Base-by-base conservation (phyloP, 2,888 invertebrate genomes). In the Morpho helenor region DNA sequence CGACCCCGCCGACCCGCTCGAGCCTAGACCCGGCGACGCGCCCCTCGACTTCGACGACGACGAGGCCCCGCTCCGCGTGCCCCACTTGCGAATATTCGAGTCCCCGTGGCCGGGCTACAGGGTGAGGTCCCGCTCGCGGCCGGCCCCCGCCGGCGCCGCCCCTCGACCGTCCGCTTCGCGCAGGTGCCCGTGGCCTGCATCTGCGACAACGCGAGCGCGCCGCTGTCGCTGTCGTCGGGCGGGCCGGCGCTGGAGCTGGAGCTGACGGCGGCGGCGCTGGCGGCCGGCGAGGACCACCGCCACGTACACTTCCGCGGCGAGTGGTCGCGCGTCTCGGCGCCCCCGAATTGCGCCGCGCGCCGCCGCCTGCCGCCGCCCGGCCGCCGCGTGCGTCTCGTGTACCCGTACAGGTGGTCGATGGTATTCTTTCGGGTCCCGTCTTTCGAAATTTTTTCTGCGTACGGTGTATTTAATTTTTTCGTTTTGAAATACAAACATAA, bases 251-350 rank as follows among this genome's bases (percentile, higher is more conserved):
- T 97, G 73, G 96, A 96, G 84, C 84, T 97, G 59, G 94, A 93
- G 68, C 95, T 96, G 79, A 92, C 93, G 70, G 93, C 96, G 62
- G 93, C 93, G 63, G 91, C 93, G 56, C 93, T 97, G 87, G 92
- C 93, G 70, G 93, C 96, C 55, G 93, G 93, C 52, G 96, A 97
- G 82, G 96, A 97, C 82, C 96, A 95, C 77, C 93, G 95, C 41
- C 94, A 95, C 73, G 91, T 97, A 55, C 95, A 94, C 84, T 96
- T 96, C 81, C 94, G 94, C 71, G 96, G 95, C 7, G 84, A 91
- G 8, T 94, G 85, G 87, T 7, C 66, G 23, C 70, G 72, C 46
- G 64, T 53, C 7, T 56, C 64, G 1, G 66, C 65, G 47, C 44
- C 62, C 66, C 42, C 68, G 57, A 8, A 67, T 66, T 63, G 61